These are phyloP conservation scores for Philaethria dido DNA, from an alignment of 2,888 invertebrate genomes.

Conservation along the genomic window DNA sequence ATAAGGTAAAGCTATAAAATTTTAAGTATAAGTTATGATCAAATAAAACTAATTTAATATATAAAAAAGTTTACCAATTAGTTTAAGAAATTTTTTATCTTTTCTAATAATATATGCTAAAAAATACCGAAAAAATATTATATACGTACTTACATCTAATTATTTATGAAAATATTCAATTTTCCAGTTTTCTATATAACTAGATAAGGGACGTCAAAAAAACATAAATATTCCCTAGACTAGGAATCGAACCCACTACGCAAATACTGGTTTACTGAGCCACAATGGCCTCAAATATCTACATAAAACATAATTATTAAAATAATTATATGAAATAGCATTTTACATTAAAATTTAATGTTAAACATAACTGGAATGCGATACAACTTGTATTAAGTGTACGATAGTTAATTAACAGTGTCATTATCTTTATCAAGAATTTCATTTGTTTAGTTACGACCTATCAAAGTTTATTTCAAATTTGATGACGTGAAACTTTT, in stretches of 20 bases:
- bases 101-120: no score
- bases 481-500: constrained; percentile 26
- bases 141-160: no score
- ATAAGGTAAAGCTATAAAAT: not conserved
- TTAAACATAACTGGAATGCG: constrained; percentile 2
- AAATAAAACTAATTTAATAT: not conserved
- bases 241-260: not conserved
- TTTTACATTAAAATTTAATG: not conserved
- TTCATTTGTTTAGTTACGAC: constrained; percentile 21
- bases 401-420: constrained; percentile 10
- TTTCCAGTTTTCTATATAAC: no score
- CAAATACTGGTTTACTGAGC: not conserved
- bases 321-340: constrained; percentile 3
- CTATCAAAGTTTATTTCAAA: constrained; percentile 18
- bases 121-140: no score
- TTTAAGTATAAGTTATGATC: not conserved
- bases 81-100: not conserved
- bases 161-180: no score
- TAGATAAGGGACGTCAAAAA: not conserved
- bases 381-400: constrained; percentile 1
- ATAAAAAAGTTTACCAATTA: not conserved
- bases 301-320: not conserved
- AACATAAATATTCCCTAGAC: not conserved
- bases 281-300: not conserved
- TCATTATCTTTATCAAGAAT: constrained; percentile 22